Conservation (phyloP, 2,888 invertebrate species). For the Drosophila mimica region DNA sequence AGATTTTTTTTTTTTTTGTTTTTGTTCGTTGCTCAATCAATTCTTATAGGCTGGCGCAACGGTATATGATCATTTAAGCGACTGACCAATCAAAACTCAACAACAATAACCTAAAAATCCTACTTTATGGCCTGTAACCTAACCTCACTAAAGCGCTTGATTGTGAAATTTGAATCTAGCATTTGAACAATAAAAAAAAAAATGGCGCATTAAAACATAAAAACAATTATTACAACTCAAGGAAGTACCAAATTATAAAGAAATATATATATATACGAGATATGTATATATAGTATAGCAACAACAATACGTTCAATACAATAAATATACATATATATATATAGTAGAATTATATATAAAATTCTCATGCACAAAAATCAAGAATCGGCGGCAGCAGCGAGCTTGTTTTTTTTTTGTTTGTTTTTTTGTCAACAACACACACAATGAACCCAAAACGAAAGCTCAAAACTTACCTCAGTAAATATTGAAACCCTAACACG, state of each 20-base stretch:
- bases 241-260: constrained; percentile 37
- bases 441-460: constrained; percentile 70
- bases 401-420: constrained; percentile 20
- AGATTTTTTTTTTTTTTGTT: constrained; percentile 29
- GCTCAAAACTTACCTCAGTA: constrained; percentile 64
- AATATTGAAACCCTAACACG: constrained; percentile 22
- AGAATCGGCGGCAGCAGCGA: constrained; percentile 60
- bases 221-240: constrained; percentile 23
- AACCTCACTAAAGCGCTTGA: constrained; percentile 39
- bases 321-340: constrained; percentile 27
- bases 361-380: constrained; percentile 73
- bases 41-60: constrained; percentile 57
- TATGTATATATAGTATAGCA: constrained; percentile 48
- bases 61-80: constrained; percentile 83
- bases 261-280: constrained; percentile 31
- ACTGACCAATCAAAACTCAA: constrained; percentile 33
- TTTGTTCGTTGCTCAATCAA: constrained; percentile 10
- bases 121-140: constrained; percentile 31
- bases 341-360: constrained; percentile 40
- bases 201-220: constrained; percentile 32
- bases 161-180: constrained; percentile 51
- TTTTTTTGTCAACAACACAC: constrained; percentile 76
- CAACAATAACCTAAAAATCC: constrained; percentile 27
- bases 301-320: constrained; percentile 50
- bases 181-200: constrained; percentile 4